Base-by-base conservation (phyloP, 2,888 invertebrate species). In the Drosophila seclusa region DNA sequence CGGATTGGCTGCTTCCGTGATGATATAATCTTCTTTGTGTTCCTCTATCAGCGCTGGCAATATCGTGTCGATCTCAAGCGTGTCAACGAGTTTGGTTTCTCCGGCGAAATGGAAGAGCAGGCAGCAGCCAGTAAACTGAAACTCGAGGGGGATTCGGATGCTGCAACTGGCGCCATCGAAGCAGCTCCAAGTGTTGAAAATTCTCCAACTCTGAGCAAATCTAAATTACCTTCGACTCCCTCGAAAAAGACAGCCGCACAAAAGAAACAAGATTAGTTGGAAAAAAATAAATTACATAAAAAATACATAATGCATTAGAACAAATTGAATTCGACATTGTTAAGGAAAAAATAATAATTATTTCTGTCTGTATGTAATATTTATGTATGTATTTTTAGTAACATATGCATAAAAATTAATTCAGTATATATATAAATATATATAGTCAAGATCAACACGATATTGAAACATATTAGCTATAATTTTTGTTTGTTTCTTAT, bases 11-110 rank as follows among this genome's bases (percentile, higher is more conserved):
- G 99, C 94, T 98, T 99, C 94, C 96, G 99, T 93, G 99, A 99
- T 94, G 98, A 99, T 94, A 98, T 99, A 89, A 97, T 99, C 53
- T 99, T 99, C 95, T 97, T 99, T 93, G 97, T 99, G 92, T 99
- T 98, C 95, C 94, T 99, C 78, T 99, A 99, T 93, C 99, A 99
- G 94, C 96, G 98, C 78, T 99, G 98, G 97, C 99, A 99, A 83
- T 99, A 99, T 94, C 98, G 98, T 88, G 99, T 98, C 52, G 99
- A 99, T 94, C 97, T 96, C 69, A 96, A 96, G 77, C 95, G 99
- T 78, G 96, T 98, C 63, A 99, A 99, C 93, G 99, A 99, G 93
- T 99, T 98, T 94, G 99, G 99, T n/a, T 98, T 97, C 92, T 97
- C 98, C 49, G 98, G 97, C 48, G 99, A 99, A 92, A 98, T 97